A percentile compares a stretch with the other conserved stretches of the same genome.
phyloP scores from a whole-genome alignment of 1,140 invertebrate genomes.

The Diorhabda carinulata region DNA sequence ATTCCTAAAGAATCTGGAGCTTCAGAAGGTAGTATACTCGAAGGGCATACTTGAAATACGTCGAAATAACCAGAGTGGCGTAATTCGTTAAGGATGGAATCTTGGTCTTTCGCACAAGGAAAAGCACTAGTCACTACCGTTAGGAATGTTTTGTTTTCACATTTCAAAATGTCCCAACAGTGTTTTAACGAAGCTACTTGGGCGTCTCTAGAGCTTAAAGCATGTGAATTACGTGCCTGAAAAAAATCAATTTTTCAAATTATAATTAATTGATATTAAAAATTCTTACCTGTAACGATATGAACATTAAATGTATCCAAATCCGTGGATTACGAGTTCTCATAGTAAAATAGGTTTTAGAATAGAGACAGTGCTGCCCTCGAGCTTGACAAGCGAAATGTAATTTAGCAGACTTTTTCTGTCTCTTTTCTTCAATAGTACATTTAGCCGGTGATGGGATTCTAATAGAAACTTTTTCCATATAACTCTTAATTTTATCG shows the following conservation, averaged over 20 bases:
- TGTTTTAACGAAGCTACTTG: slow-evolving; percentile 80
- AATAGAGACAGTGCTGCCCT: slow-evolving; percentile 86
- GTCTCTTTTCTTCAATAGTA: slow-evolving; percentile 79
- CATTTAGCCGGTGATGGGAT: slow-evolving; percentile 87
- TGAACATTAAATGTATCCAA: slow-evolving; percentile 95
- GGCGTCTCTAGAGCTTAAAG: slow-evolving; percentile 77
- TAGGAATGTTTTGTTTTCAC: slow-evolving; percentile 83
- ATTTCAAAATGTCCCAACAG: slow-evolving; percentile 90
- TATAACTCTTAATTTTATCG: slow-evolving; percentile 84
- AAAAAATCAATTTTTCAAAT: slow-evolving; percentile 21
- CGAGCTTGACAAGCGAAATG: slow-evolving; percentile 85
- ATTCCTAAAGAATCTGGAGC: slow-evolving; percentile 45
- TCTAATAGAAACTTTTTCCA: slow-evolving; percentile 78
- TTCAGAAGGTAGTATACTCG: slow-evolving; percentile 47
- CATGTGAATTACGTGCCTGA: slow-evolving; percentile 70
- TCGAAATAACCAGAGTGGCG: slow-evolving; percentile 86
- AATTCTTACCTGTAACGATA: slow-evolving; percentile 71
- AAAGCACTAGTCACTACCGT: slow-evolving; percentile 90
- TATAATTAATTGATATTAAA: not conserved
- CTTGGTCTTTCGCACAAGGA: slow-evolving; percentile 84
- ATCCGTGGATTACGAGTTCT: slow-evolving; percentile 80
- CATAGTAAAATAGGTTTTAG: slow-evolving; percentile 78
- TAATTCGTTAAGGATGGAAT: slow-evolving; percentile 78
- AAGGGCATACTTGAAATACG: slow-evolving; percentile 74
- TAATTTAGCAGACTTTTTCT: slow-evolving; percentile 80